Base-by-base conservation (phyloP, 2,113 vertebrate genomes). In the Ptychochromis oligacanthus region DNA sequence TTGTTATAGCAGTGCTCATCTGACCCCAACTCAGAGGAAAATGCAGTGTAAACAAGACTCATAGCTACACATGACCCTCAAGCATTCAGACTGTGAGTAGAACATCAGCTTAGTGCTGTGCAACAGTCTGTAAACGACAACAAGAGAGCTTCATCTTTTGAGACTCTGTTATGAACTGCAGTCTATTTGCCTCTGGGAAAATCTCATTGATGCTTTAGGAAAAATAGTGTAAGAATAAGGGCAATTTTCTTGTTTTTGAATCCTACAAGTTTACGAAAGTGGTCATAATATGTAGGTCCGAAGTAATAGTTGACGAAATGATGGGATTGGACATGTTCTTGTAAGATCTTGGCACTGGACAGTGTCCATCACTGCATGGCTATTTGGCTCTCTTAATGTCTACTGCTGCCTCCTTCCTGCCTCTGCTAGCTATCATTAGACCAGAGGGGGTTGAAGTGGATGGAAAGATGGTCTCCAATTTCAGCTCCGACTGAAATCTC, bases 341-440 rank as follows among this genome's bases (percentile, higher is more conserved):
- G 56, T 76, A 8, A 84, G 75, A 77, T 58, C 81, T 81, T 86
- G 55, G 62, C 20, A 36, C 26, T 54, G 81, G 79, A 72, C 55
- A 15, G 61, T 77, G 70, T 91, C 88, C 81, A 82, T 89, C 82
- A 79, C 65, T 62, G 58, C 87, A 83, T 55, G 85, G 80, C 83
- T 88, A 82, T 93, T 93, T 93, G 86, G 74, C 80, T 85, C 80
- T 52, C 59, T 61, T 87, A 88, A 88, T 89, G 88, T 81, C 79
- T 84, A 84, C 62, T 88, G 84, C 84, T 77, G 83, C 87, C 88
- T 94, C 88, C 94, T 90, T 91, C 90, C 90, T 91, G 89, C 82
- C 76, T 22, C 15, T 78, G 80, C 52, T 52, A 18, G 76, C 91
- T 86, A 85, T 92, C 84, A 93, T 92, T 91, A 92, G 86, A 54